These are phyloP conservation scores for Ailuropoda melanoleuca DNA, from an alignment of 2,113 vertebrate species.

Conservation along the genomic window DNA sequence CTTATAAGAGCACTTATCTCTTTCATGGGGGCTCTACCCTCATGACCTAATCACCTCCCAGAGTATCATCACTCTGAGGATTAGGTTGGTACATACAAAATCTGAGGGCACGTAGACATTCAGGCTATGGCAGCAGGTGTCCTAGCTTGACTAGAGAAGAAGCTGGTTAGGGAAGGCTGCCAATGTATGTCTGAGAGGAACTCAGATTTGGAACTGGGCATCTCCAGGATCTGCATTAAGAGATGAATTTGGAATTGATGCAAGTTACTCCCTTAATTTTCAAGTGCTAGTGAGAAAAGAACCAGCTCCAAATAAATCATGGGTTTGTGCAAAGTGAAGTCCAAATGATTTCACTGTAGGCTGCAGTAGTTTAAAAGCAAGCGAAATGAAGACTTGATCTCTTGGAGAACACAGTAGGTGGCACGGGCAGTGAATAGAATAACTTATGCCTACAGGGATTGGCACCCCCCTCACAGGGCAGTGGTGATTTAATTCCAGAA, in stretches of 20 bases:
- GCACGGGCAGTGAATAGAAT: not conserved
- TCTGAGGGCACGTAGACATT: not conserved
- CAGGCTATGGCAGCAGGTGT: not conserved
- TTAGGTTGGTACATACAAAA: not conserved
- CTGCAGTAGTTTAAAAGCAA: not conserved
- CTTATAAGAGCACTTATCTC: not conserved
- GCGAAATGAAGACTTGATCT: not conserved
- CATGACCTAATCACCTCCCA: not conserved
- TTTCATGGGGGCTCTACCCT: not conserved
- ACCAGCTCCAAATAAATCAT: not conserved
- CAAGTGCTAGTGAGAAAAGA: not conserved
- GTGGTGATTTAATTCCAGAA: not conserved
- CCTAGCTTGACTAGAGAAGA: not conserved
- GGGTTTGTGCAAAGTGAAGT: not conserved
- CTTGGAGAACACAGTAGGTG: too few relatives aligned
- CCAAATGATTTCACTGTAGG: not conserved
- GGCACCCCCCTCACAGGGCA: not conserved
- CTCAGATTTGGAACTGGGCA: not conserved
- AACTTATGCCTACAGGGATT: accelerated
- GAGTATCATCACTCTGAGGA: not conserved
- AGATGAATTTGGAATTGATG: not conserved
- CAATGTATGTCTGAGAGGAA: not conserved
- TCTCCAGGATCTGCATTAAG: not conserved
- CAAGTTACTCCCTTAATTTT: not conserved
- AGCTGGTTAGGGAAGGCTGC: not conserved